Conservation (phyloP, 1,140 invertebrate genomes). For the Parapsyche elsis region DNA sequence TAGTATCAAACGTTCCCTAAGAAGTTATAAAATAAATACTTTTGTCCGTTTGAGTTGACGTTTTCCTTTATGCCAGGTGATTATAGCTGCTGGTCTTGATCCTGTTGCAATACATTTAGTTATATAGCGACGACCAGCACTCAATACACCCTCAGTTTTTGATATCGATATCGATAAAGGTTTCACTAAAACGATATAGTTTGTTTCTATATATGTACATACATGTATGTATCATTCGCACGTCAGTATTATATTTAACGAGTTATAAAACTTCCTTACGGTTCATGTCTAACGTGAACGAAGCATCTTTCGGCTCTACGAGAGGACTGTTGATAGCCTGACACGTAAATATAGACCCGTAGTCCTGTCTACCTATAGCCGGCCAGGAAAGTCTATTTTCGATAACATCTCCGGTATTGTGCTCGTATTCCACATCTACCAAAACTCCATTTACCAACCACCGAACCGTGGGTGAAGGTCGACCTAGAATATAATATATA, state of each 20-base stretch:
- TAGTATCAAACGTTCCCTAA: not conserved
- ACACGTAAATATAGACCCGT: constrained; percentile 85
- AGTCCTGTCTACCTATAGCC: constrained; percentile 78
- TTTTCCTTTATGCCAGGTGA: constrained; percentile 90
- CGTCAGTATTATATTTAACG: constrained; percentile 11
- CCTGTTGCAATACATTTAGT: constrained; percentile 85
- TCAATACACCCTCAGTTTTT: constrained; percentile 71
- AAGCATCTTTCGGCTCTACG: constrained; percentile 78
- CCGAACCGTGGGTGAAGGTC: constrained; percentile 73
- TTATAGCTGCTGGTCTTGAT: constrained; percentile 84
- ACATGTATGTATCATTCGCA: not conserved
- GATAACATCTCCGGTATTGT: constrained; percentile 84
- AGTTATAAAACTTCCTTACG: constrained; percentile 72
- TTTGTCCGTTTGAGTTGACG: constrained; percentile 79
- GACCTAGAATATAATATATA: constrained; percentile 62
- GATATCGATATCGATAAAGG: constrained; percentile 81
- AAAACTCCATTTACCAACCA: constrained; percentile 81
- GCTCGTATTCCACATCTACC: constrained; percentile 83
- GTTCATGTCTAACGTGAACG: constrained; percentile 82
- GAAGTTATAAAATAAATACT: constrained; percentile 63
- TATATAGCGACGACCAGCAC: constrained; percentile 81
- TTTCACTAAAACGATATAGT: constrained; percentile 72
- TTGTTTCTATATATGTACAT: not conserved
- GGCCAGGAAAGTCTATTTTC: constrained; percentile 84
- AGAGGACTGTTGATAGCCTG: constrained; percentile 85